Evolutionary conservation across 2,888 invertebrate species (phyloP).

Genomic region (Archips xylosteana): DNA sequence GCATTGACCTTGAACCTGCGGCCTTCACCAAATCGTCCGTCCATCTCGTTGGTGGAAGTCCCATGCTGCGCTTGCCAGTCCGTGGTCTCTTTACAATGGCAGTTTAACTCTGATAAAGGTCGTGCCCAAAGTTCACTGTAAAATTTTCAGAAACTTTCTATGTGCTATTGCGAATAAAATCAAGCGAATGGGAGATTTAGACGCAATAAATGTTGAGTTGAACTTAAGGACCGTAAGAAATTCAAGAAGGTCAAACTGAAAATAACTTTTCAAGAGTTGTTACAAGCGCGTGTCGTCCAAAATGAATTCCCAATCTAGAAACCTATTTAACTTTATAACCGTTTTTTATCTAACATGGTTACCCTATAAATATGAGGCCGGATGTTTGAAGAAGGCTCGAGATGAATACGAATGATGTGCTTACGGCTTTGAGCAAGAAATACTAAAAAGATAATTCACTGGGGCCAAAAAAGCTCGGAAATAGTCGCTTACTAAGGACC

Average conservation of each 20-base stretch:
- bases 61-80: no score
- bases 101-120: no score
- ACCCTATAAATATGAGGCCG: slow-evolving; percentile 37
- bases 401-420: slow-evolving; percentile 43
- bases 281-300: neutral
- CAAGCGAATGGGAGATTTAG: neutral
- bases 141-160: no score
- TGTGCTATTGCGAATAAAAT: no score
- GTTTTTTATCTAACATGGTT: slow-evolving; percentile 29
- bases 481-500: neutral
- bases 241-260: neutral
- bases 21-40: no score
- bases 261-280: neutral
- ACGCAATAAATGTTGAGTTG: neutral
- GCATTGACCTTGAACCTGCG: no score
- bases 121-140: no score
- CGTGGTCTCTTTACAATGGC: no score
- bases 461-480: neutral
- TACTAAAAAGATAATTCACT: neutral
- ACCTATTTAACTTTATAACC: slow-evolving; percentile 23
- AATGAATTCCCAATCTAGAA: slow-evolving; percentile 7
- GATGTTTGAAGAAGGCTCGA: slow-evolving; percentile 36
- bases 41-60: no score
- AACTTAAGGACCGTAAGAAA: neutral
- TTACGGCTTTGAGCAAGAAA: slow-evolving; percentile 22